These are phyloP conservation scores for Tholera decimalis DNA, from an alignment of 2,888 invertebrate species.

Conservation along the genomic window DNA sequence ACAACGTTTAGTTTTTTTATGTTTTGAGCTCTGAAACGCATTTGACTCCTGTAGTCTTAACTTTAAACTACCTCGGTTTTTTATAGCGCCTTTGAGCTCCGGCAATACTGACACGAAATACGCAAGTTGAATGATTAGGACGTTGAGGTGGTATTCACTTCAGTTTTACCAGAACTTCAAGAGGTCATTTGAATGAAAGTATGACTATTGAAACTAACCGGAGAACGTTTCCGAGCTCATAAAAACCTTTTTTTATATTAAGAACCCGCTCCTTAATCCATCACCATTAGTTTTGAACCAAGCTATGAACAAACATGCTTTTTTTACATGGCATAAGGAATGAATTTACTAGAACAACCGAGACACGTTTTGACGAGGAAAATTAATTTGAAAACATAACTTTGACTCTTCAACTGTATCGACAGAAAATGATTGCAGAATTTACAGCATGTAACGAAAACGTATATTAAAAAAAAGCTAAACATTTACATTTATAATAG, in stretches of 20 bases:
- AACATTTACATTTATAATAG: no score
- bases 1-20: constrained; percentile 19
- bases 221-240: constrained; percentile 38
- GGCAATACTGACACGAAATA: neutral
- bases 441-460: no score
- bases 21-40: constrained; percentile 19
- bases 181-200: neutral
- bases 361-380: neutral
- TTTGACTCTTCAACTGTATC: no score
- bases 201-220: neutral
- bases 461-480: no score
- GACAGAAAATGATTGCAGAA: no score
- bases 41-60: neutral
- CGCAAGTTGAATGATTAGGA: neutral
- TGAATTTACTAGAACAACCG: constrained; percentile 8
- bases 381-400: no score
- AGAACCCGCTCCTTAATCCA: constrained; percentile 24
- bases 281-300: constrained; percentile 56
- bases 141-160: no score
- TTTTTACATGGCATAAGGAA: constrained; percentile 10
- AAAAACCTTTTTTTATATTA: neutral
- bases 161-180: neutral
- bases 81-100: neutral
- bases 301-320: constrained; percentile 58
- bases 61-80: neutral